Percentiles rank a stretch among this genome's conserved stretches.
Evolutionary conservation across 2,888 invertebrate genomes (phyloP).

Genomic region (Parnassius smintheus): DNA sequence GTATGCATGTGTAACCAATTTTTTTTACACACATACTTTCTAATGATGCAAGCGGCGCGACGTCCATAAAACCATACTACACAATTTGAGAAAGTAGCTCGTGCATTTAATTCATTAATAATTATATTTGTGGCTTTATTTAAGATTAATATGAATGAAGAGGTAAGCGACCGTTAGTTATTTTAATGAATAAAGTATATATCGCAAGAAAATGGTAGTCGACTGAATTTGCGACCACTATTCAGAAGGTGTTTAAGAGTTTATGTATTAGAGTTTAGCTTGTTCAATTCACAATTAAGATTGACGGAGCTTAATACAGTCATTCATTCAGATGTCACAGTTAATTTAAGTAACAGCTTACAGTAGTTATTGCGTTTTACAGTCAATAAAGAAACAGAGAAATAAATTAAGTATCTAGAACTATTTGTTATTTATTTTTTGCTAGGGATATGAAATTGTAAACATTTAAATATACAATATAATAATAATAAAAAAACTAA

Average conservation of each 20-base stretch:
- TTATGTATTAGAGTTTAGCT: conserved; percentile 6
- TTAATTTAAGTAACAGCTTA: conserved; percentile 26
- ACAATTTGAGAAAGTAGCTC: conserved; percentile 1
- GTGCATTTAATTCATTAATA: not conserved
- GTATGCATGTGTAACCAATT: not conserved
- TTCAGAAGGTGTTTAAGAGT: conserved; percentile 1
- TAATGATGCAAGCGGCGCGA: conserved; percentile 3
- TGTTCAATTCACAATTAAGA: conserved; percentile 20
- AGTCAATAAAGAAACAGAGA: not conserved
- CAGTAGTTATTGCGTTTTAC: not conserved
- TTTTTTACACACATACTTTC: conserved; percentile 2
- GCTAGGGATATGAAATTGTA: too few species aligned
- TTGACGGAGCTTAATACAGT: conserved; percentile 24
- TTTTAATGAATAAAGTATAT: not conserved
- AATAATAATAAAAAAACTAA: too few species aligned
- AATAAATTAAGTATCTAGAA: not conserved
- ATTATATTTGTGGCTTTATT: not conserved
- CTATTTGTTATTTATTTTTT: too few species aligned
- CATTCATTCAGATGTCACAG: conserved; percentile 27
- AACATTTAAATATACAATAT: too few species aligned
- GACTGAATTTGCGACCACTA: not conserved
- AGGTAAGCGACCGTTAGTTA: not conserved
- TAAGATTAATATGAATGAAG: not conserved
- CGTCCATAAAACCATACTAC: not conserved
- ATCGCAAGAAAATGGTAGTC: conserved; percentile 1